These are phyloP conservation scores for Pseudonaja textilis DNA, from an alignment of 2,113 vertebrate species.

Conservation along the genomic window DNA sequence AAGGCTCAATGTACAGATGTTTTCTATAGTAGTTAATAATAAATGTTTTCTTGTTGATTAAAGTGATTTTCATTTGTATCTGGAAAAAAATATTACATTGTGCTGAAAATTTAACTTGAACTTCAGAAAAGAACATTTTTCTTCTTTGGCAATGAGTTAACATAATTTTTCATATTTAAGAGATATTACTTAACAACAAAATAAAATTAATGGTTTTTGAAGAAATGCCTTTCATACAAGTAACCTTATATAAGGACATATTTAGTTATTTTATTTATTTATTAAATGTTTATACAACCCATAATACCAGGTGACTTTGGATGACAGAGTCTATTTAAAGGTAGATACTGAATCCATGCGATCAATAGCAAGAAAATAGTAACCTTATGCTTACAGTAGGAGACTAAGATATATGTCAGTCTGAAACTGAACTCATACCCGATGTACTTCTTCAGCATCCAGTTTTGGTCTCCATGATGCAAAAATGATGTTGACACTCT, in stretches of 20 bases:
- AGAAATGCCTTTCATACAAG: background rate
- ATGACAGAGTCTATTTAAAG: background rate
- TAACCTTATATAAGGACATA: background rate
- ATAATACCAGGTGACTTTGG: background rate
- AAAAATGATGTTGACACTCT: too few relatives aligned
- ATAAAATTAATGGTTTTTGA: background rate
- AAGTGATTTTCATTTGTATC: background rate
- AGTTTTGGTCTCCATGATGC: too few relatives aligned
- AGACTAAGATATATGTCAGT: background rate
- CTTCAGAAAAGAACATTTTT: background rate
- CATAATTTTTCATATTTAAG: background rate
- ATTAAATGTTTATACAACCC: background rate
- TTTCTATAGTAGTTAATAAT: accelerated
- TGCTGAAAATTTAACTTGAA: background rate
- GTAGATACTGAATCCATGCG: background rate
- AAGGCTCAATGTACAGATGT: background rate
- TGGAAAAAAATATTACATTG: background rate
- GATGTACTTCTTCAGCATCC: background rate
- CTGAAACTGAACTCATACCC: background rate
- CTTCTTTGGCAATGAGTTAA: background rate
- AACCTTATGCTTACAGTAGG: background rate
- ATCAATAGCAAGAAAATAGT: constrained; percentile 11
- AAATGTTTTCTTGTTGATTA: background rate
- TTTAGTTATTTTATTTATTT: background rate
- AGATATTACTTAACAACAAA: background rate